A percentile compares a stretch with the other conserved stretches of the same genome.
Conservation (phyloP, 2,888 invertebrate species). For the Netelia fuscicornis region DNA sequence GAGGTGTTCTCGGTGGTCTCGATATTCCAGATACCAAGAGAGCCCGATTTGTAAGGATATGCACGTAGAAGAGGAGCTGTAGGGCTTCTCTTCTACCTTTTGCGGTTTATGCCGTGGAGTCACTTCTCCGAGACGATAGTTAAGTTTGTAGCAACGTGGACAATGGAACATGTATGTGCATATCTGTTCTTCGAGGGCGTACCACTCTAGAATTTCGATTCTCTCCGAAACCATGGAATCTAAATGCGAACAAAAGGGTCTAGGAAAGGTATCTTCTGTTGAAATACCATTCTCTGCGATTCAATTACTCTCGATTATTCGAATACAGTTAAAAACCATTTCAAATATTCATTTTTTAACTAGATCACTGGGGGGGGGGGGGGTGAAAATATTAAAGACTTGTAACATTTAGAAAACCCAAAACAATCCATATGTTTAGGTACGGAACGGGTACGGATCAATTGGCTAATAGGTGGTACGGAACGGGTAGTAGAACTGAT, state of each 20-base stretch:
- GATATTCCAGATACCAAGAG: constrained; percentile 40
- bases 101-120: constrained; percentile 27
- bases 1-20: constrained; percentile 23
- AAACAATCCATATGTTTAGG: too few relatives aligned
- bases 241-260: neutral
- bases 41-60: constrained; percentile 39
- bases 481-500: too few relatives aligned
- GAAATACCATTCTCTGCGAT: too few relatives aligned
- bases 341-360: too few relatives aligned
- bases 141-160: constrained; percentile 1
- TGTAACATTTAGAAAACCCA: too few relatives aligned
- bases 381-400: too few relatives aligned
- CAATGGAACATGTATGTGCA: neutral
- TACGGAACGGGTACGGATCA: too few relatives aligned
- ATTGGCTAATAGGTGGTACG: too few relatives aligned
- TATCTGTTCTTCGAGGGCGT: neutral
- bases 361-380: too few relatives aligned
- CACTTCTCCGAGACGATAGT: constrained; percentile 25
- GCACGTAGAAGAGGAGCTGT: constrained; percentile 14
- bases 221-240: neutral
- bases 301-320: too few relatives aligned
- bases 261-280: neutral
- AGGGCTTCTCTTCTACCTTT: neutral
- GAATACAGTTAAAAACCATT: too few relatives aligned
- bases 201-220: constrained; percentile 24